Percentiles rank a stretch among this genome's conserved stretches.
These are phyloP conservation scores for Himantopus leucocephalus DNA, from an alignment of 2,113 vertebrate species.

Conservation along the genomic window DNA sequence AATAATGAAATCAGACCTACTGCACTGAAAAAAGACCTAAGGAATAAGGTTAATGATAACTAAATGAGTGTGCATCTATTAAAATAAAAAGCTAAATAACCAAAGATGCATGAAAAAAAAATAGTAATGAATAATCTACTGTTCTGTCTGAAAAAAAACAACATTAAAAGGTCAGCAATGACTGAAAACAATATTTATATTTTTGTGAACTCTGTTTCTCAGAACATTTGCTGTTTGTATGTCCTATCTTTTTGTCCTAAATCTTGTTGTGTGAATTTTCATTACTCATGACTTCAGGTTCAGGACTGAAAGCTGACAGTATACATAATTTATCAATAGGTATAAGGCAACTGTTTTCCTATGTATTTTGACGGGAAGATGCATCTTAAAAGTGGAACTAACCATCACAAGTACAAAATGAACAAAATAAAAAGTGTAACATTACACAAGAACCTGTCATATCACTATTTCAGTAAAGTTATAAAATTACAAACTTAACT, in stretches of 20 bases:
- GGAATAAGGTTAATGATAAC: not conserved
- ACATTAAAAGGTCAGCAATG: not conserved
- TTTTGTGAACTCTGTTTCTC: not conserved
- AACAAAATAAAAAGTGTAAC: not conserved
- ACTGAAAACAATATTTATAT: not conserved
- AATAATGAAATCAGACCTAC: not conserved
- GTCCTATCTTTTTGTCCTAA: not conserved
- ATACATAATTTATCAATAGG: not conserved
- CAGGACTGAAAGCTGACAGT: not conserved
- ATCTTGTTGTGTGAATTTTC: not conserved
- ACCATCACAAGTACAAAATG: not conserved
- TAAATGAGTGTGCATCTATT: not conserved
- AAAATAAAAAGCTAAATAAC: not conserved
- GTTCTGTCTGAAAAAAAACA: not conserved
- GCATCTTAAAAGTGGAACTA: not conserved
- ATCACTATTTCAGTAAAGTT: not conserved
- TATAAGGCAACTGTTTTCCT: not conserved
- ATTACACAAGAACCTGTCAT: not conserved
- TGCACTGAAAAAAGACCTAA: not conserved
- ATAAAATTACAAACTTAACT: not conserved
- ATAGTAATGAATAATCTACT: not conserved
- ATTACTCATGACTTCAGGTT: not conserved
- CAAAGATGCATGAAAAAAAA: not conserved
- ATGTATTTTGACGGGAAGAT: not conserved
- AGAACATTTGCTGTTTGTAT: not conserved